These are phyloP conservation scores for Polymixis lichenea DNA, from an alignment of 2,888 invertebrate species.

Conservation along the genomic window DNA sequence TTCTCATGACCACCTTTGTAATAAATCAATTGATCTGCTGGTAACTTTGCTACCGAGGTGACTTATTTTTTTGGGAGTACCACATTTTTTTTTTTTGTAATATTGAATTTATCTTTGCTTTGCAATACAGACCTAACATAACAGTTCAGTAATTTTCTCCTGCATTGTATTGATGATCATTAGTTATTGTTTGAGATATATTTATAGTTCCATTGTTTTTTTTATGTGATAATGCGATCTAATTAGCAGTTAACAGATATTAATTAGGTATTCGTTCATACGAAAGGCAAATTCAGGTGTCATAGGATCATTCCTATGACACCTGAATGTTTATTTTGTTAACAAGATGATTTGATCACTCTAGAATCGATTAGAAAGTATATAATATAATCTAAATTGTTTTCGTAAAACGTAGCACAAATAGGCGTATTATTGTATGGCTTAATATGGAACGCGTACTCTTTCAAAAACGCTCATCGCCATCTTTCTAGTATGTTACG, in stretches of 20 bases:
- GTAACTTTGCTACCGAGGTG: not conserved
- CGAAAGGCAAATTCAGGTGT: no score
- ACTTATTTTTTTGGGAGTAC: slow-evolving; percentile 3
- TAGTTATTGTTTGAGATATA: slow-evolving; percentile 7
- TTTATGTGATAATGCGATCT: not conserved
- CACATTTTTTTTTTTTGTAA: not conserved
- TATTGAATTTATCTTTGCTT: not conserved
- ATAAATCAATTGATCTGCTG: not conserved
- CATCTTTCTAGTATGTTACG: not conserved
- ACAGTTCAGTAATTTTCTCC: not conserved
- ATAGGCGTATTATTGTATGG: not conserved
- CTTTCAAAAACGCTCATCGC: not conserved
- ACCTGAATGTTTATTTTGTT: not conserved
- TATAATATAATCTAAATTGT: not conserved
- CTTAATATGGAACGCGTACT: not conserved
- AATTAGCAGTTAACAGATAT: not conserved
- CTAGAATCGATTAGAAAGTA: not conserved
- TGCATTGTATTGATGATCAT: not conserved
- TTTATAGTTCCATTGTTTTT: slow-evolving; percentile 25
- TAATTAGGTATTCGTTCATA: not conserved
- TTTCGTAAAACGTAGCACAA: no score
- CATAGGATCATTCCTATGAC: not conserved
- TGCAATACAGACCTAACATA: not conserved
- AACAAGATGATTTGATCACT: not conserved
- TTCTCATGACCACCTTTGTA: not conserved